These are phyloP conservation scores for Steinernema scapterisci DNA, from an alignment of 2,888 invertebrate species.

Conservation along the genomic window DNA sequence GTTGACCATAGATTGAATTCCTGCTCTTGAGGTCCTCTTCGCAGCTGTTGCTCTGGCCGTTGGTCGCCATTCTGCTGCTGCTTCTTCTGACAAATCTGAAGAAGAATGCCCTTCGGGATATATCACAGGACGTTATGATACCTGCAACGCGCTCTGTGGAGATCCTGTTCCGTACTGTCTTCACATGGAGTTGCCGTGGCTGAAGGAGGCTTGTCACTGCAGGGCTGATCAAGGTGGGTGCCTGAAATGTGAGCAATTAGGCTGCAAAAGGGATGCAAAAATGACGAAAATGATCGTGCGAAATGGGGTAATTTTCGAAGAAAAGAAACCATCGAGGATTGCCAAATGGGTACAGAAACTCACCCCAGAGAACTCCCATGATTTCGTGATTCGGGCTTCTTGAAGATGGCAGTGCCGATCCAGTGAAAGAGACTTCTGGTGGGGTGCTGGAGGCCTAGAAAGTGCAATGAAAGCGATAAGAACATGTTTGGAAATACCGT, in stretches of 20 bases:
- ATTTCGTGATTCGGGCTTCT: too few species aligned
- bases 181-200: constrained; percentile 4
- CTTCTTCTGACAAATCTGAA: not conserved
- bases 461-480: too few species aligned
- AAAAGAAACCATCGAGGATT: not conserved
- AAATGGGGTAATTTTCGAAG: not conserved
- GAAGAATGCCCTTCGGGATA: constrained; percentile 5
- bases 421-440: too few species aligned
- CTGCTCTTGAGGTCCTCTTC: not conserved
- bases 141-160: not conserved
- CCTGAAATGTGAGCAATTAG: not conserved
- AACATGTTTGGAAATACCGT: too few species aligned
- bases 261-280: too few species aligned
- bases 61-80: not conserved
- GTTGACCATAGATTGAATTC: not conserved
- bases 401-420: too few species aligned
- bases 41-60: not conserved
- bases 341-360: too few species aligned
- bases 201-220: constrained; percentile 9
- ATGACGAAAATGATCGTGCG: not conserved
- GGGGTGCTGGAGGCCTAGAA: too few species aligned
- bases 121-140: not conserved
- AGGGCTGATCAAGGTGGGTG: constrained; percentile 9
- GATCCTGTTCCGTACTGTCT: not conserved
- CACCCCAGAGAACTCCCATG: too few species aligned